These are phyloP conservation scores for Alentia gelatinosa DNA, from an alignment of 2,888 invertebrate species.

Conservation along the genomic window DNA sequence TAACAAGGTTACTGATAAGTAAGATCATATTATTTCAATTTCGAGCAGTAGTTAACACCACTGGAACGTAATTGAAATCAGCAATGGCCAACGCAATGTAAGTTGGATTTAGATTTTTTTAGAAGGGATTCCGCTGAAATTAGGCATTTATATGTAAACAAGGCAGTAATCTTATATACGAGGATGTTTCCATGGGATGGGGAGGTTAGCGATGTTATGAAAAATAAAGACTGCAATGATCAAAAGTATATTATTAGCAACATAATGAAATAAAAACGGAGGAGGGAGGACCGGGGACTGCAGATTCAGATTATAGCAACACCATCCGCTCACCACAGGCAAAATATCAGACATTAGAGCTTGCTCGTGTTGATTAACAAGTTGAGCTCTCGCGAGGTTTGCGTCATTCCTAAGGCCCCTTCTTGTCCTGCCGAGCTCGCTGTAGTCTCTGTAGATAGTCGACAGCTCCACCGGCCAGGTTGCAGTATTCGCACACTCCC, in stretches of 20 bases:
- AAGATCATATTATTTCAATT: not conserved
- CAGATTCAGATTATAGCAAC: slow-evolving; percentile 32
- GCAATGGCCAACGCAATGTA: slow-evolving; percentile 29
- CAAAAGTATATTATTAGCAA: not conserved
- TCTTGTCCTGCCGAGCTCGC: slow-evolving; percentile 51
- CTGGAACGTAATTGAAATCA: not conserved
- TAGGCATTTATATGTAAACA: not conserved
- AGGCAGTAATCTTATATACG: not conserved
- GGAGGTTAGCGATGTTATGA: not conserved
- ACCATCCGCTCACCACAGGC: slow-evolving; percentile 52
- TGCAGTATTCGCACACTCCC: slow-evolving; percentile 85
- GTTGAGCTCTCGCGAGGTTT: slow-evolving; percentile 26
- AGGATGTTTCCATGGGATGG: not conserved
- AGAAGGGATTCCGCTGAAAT: not conserved
- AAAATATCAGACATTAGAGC: slow-evolving; percentile 47
- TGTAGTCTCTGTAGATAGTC: slow-evolving; percentile 56
- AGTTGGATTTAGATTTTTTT: not conserved
- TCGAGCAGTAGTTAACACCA: not conserved
- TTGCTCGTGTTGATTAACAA: slow-evolving; percentile 7
- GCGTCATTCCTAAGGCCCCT: slow-evolving; percentile 56
- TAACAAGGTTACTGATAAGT: not conserved
- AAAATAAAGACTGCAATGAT: not conserved
- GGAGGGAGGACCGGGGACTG: not conserved
- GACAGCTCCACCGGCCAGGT: slow-evolving; percentile 71
- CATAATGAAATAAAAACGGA: not conserved